Percentiles rank a stretch among this genome's conserved stretches.
Evolutionary conservation across 23 tunicate genomes (phyloP).

Genomic region (Halocynthia aurantium): DNA sequence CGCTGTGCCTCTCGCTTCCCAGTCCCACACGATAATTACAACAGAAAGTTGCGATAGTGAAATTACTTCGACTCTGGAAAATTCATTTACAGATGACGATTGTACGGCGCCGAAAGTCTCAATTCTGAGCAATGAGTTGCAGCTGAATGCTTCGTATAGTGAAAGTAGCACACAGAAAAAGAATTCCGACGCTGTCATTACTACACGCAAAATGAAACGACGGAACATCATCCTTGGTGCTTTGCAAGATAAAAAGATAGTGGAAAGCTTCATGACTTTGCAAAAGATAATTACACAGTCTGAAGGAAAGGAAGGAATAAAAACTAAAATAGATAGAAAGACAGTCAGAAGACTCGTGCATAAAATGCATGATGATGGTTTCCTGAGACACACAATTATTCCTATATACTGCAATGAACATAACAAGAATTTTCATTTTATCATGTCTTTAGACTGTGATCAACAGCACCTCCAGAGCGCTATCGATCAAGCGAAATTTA

Average conservation of each 20-base stretch:
- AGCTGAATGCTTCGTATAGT: too few species aligned
- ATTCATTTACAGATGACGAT: too few species aligned
- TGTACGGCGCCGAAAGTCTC: too few species aligned
- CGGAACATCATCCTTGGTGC: slow-evolving; percentile 30
- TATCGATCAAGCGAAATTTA: slow-evolving; percentile 56
- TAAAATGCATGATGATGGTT: slow-evolving; percentile 44
- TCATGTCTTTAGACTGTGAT: slow-evolving; percentile 70
- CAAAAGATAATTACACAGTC: slow-evolving; percentile 35
- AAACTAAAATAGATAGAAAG: slow-evolving; percentile 57
- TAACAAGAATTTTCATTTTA: slow-evolving; percentile 50
- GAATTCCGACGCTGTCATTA: slow-evolving; percentile 39
- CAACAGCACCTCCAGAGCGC: slow-evolving; percentile 39
- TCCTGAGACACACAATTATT: slow-evolving; percentile 27
- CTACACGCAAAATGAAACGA: slow-evolving; percentile 57
- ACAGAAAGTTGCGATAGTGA: too few species aligned
- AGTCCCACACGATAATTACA: too few species aligned
- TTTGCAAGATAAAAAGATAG: slow-evolving; percentile 57
- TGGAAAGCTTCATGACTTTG: slow-evolving; percentile 46
- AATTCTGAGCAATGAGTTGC: too few species aligned
- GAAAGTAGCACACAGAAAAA: neutral
- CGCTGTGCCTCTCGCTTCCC: too few species aligned
- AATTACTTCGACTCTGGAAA: too few species aligned
- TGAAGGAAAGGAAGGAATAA: slow-evolving; percentile 49
- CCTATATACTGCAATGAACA: slow-evolving; percentile 41
- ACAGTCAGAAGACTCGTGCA: slow-evolving; percentile 50